These are phyloP conservation scores for Heloderma charlesbogerti DNA, from an alignment of 2,113 vertebrate species.

Conservation along the genomic window DNA sequence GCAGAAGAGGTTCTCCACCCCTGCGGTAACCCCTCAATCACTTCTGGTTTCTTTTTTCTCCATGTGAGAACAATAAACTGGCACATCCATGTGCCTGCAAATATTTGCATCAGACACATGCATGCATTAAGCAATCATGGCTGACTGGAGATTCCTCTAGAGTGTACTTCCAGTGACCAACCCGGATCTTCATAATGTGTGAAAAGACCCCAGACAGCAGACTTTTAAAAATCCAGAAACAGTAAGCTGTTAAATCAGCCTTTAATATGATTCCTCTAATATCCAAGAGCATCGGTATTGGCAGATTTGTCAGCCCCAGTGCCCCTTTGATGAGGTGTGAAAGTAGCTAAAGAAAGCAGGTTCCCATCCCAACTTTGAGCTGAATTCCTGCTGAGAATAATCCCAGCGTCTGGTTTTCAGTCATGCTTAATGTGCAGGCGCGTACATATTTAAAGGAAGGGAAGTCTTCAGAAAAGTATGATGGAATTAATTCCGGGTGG, in stretches of 20 bases:
- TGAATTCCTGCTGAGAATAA: not conserved
- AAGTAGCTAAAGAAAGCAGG: not conserved
- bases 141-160: too few relatives aligned
- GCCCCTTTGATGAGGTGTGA: not conserved
- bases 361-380: rapidly evolving
- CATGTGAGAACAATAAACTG: too few relatives aligned
- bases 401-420: conserved; percentile 25
- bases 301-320: not conserved
- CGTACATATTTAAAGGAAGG: conserved; percentile 48
- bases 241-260: not conserved
- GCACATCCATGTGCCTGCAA: too few relatives aligned
- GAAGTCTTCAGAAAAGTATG: conserved; percentile 41
- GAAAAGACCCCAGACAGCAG: not conserved
- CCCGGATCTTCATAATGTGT: not conserved
- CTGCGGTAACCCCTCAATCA: too few relatives aligned
- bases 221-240: not conserved
- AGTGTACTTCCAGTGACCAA: not conserved
- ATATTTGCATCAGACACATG: not conserved
- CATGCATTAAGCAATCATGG: not conserved
- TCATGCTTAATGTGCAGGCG: conserved; percentile 2
- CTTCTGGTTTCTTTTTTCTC: too few relatives aligned
- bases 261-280: not conserved
- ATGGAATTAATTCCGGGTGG: conserved; percentile 50
- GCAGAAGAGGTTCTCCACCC: too few relatives aligned
- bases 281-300: not conserved